Evolutionary conservation across 2,797 vertebrate species (phyloP).

Genomic region (Phoxinus dragarum): DNA sequence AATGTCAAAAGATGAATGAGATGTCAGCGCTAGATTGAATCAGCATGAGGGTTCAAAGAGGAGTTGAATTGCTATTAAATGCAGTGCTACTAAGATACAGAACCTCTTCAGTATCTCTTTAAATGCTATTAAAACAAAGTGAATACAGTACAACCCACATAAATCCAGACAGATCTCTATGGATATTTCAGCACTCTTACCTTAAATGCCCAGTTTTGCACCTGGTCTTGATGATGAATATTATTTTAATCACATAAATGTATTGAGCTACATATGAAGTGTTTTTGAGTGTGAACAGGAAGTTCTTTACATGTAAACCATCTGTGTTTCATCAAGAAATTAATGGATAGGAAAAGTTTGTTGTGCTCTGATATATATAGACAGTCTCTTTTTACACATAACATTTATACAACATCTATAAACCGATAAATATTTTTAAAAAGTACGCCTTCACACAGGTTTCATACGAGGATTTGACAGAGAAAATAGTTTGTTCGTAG

Average conservation of each 20-base stretch:
- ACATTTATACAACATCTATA: constrained; percentile 45
- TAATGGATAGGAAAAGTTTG: not conserved
- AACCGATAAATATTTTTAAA: constrained; percentile 20
- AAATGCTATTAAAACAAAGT: constrained; percentile 3
- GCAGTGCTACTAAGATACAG: not conserved
- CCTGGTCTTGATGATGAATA: not conserved
- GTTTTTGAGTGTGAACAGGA: constrained; percentile 14
- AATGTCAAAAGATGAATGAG: not conserved
- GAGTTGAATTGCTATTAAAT: constrained; percentile 21
- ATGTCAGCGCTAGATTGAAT: constrained; percentile 7
- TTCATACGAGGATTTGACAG: constrained; percentile 30
- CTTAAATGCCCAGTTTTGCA: constrained; percentile 23
- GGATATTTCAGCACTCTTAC: constrained; percentile 20
- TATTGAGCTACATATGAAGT: constrained; percentile 27
- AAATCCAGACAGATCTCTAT: constrained; percentile 8
- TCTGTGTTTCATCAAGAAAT: constrained; percentile 3
- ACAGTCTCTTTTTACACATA: constrained; percentile 37
- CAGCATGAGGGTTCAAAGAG: not conserved
- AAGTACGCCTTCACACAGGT: constrained; percentile 26
- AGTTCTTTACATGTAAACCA: constrained; percentile 35
- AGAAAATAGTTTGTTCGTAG: constrained; percentile 24
- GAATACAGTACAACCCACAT: not conserved
- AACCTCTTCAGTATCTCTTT: not conserved
- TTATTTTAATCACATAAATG: constrained; percentile 6
- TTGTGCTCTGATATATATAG: constrained; percentile 36